Percentiles rank a stretch among this genome's conserved stretches.
Conservation (phyloP, 1,140 invertebrate genomes). For the Neodiprion fabricii region DNA sequence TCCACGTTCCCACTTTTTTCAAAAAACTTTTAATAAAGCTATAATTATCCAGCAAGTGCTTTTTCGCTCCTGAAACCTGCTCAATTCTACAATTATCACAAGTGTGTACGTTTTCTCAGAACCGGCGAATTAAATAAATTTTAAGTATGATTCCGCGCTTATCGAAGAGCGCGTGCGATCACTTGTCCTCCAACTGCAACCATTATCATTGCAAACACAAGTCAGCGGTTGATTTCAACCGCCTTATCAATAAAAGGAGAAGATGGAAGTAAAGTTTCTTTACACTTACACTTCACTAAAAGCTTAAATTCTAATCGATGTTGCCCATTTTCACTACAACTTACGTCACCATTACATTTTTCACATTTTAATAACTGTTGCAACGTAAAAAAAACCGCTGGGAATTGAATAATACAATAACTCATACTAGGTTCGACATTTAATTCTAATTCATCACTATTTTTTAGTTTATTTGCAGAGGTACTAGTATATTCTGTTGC, state of each 20-base stretch:
- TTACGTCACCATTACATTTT: conserved; percentile 18
- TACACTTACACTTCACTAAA: neutral
- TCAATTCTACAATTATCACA: no score
- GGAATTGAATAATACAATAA: conserved; percentile 24
- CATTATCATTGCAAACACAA: neutral
- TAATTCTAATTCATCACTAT: neutral
- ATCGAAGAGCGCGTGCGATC: no score
- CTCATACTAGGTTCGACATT: no score
- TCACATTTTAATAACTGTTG: conserved; percentile 22
- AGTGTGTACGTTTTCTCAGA: no score
- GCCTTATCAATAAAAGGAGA: neutral
- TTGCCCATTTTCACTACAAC: no score
- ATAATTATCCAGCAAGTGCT: no score
- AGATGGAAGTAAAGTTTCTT: neutral
- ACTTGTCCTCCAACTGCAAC: neutral
- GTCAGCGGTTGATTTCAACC: neutral
- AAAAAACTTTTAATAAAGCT: no score
- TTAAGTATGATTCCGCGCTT: no score
- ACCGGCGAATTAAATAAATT: no score
- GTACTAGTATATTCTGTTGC: conserved; percentile 15
- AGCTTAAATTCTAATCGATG: neutral
- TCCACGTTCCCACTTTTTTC: no score
- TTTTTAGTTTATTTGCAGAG: conserved; percentile 23
- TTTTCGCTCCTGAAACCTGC: no score
- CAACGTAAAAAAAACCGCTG: conserved; percentile 19